Base-by-base conservation (phyloP, 2,888 invertebrate species). In the Agrochola litura region DNA sequence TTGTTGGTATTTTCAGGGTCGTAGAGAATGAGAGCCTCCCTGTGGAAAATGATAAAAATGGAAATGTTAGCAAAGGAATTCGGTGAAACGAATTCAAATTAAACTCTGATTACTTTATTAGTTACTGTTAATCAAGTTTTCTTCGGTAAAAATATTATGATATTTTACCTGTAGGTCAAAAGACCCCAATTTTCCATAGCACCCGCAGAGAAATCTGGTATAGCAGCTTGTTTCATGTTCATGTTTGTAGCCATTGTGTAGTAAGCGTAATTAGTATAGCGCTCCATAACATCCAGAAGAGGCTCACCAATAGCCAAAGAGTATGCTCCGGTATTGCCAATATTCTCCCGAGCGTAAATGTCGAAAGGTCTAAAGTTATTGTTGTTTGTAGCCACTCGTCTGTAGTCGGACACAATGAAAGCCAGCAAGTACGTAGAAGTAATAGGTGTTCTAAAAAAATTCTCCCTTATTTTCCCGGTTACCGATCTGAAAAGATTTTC, bases 141-240 rank as follows among this genome's bases (percentile, higher is more conserved):
- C 0, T 30, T 16, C 25, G 14, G n/a, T 37, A 46, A 46, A 14
- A 46, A 12, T 56, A 16, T 22, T 6, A 19, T 25, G 10, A 12
- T n/a, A 43, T 22, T 12, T 80, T 92, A 97, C 97, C 97, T 97
- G 95, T 98, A 98, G 0, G 98, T 98, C 58, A 98, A 97, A 52
- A 98, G 96, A 10, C 98, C 98, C 98, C 98, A 98, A 90, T 98
- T 98, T 93, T 98, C 98, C 98, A 98, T 98, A 77, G 98, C 98
- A 76, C 98, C 98, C 88, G 98, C 97, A 52, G 97, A 97, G 92
- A 98, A 98, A 89, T 98, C 98, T 6, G 98, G 98, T 77, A 98
- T 97, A 2, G 98, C 98, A 14, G 98, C 98, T 88, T 98, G 97
- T 90, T 98, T 98, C 91, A 98, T 96, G 71, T 93, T 89, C 82